phyloP scores from a whole-genome alignment of 2,113 vertebrate species.

The Ciconia stormi region DNA sequence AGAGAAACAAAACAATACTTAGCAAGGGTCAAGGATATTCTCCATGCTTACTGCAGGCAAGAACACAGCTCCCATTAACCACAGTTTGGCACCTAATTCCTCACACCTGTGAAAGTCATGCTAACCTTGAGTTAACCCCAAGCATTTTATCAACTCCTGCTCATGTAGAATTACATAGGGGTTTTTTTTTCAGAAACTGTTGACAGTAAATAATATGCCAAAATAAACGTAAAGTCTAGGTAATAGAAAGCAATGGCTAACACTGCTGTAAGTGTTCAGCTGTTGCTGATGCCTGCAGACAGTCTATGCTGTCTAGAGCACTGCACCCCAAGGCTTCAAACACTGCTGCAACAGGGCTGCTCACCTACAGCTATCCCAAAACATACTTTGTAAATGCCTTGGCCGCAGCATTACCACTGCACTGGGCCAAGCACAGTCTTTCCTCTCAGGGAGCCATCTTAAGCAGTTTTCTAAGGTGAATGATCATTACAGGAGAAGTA shows the following conservation, averaged over 20 bases:
- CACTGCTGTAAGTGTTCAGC: neutral
- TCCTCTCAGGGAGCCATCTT: neutral
- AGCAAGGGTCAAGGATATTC: neutral
- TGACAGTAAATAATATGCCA: neutral
- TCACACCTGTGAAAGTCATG: neutral
- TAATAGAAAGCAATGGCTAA: neutral
- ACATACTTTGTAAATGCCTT: neutral
- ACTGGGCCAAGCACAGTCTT: neutral
- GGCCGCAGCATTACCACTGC: neutral
- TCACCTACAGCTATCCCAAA: neutral
- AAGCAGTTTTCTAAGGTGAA: neutral
- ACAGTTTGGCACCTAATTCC: neutral
- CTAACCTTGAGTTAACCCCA: neutral
- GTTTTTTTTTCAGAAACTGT: neutral
- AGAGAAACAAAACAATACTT: neutral
- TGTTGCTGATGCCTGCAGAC: neutral
- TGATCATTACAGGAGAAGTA: neutral
- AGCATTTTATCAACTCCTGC: neutral
- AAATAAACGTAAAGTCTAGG: neutral
- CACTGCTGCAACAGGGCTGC: neutral
- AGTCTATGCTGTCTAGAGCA: neutral
- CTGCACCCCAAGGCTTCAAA: neutral
- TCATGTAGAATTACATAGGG: neutral
- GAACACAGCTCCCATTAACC: neutral
- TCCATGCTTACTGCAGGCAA: neutral